A percentile compares a stretch with the other conserved stretches of the same genome.
phyloP scores from a whole-genome alignment of 2,888 invertebrate species.

The Scaptomyza parva region DNA sequence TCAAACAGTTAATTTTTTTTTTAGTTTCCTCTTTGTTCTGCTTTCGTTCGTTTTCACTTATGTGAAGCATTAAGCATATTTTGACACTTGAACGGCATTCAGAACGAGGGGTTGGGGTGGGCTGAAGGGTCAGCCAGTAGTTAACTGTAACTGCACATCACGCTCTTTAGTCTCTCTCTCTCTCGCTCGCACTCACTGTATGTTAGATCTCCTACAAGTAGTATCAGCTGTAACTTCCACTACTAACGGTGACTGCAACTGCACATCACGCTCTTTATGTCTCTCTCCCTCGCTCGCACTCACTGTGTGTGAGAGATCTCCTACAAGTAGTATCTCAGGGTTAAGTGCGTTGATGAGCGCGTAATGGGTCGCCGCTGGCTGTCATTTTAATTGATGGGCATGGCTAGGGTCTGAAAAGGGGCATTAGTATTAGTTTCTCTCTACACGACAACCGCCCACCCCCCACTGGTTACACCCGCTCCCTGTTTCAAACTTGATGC shows the following conservation, averaged over 20 bases:
- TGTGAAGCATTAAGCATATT: constrained; percentile 5
- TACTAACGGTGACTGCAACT: constrained; percentile 9
- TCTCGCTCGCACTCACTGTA: no score
- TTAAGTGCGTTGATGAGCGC: constrained; percentile 69
- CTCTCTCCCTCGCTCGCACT: neutral
- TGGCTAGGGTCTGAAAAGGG: constrained; percentile 22
- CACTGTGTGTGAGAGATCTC: no score
- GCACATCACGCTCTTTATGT: neutral
- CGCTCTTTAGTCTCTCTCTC: no score
- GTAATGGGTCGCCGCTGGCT: constrained; percentile 59
- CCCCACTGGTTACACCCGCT: constrained; percentile 10
- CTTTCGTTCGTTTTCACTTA: neutral
- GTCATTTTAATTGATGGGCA: constrained; percentile 63
- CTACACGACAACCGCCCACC: neutral
- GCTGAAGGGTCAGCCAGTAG: constrained; percentile 34
- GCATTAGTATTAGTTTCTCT: constrained; percentile 8
- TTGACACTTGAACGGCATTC: constrained; percentile 29
- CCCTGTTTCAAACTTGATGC: constrained; percentile 26
- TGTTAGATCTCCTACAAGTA: no score
- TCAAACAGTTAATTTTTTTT: no score
- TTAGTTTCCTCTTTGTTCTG: neutral
- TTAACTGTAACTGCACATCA: constrained; percentile 30
- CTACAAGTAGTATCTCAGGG: no score
- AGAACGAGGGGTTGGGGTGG: neutral
- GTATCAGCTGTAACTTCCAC: no score